Evolutionary conservation across 1,140 invertebrate genomes (phyloP), one percentile per base, ranked within the genome.

Genomic region (Chrysomallon squamiferum): DNA sequence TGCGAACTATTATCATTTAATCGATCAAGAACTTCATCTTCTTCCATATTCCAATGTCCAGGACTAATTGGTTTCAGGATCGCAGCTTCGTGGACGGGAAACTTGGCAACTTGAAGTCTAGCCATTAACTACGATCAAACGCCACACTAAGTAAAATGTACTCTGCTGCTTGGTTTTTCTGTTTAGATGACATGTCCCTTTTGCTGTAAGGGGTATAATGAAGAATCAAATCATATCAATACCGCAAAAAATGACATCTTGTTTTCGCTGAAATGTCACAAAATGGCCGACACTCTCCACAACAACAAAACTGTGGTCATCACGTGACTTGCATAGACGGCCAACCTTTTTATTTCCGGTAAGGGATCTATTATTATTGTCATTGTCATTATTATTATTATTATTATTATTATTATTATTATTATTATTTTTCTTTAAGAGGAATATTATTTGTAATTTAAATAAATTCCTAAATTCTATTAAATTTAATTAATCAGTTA

Each of bases 291-390:
- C 77, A 67, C 47, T 74, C 71, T 76, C 76, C 79, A 80, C 79
- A 81, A 83, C 81, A 83, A 83, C 81, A 79, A 77, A 72, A 81
- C 76, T 83, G 79, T 81, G 78, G 75, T 76, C 74, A 79, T 83
- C 81, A 83, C 79, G 79, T 83, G 81, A 80, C 66, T 47, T 58
- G 57, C 2, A n/a, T 18, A 54, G 15, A 0, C 4, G 13, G 22
- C 32, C 15, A 29, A 6, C 27, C 18, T 13, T 20, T 15, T n/a
- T 2, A 47, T 18, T 29, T 15, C 9, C 11, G 9, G 15, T 15
- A 9, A 1, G 3, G 13, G 20, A 0, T 0, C n/a, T 15, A 9
- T 41, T 25, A 18, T 4, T 27, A 2, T 20, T 11, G n/a, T n/a
- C n/a, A n/a, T n/a, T n/a, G n/a, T n/a, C n/a, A n/a, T n/a, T n/a